Base-by-base conservation (phyloP, 1,140 invertebrate species). In the Piezodorus guildinii region DNA sequence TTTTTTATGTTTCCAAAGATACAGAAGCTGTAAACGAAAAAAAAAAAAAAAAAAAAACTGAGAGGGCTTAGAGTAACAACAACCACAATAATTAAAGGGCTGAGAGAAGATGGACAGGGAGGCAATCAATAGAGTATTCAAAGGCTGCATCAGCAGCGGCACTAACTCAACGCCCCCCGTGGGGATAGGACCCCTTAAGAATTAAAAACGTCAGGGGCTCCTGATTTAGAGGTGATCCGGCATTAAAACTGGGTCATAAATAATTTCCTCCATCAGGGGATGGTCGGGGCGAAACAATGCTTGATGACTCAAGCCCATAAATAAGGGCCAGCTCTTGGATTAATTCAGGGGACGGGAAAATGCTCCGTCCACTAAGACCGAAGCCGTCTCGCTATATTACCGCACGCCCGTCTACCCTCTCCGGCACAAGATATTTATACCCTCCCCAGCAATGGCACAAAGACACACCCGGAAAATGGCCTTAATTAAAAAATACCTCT, bases 191-290 rank as follows among this genome's bases (percentile, higher is more conserved):
- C 65, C 46, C 65, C 62, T 64, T 66, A 66, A 66, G 65, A 66
- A 66, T 66, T 66, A 66, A 64, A 66, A 66, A 66, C 62, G 62
- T 64, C 65, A 64, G 17, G 34, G 1, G 58, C 52, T 23, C 52
- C 44, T 66, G 65, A 66, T 66, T 66, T 66, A 66, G 62, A 51
- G 62, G 56, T 66, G 65, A 66, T 62, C 49, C 65, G 65, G 65
- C 65, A 66, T 66, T 66, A 66, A 66, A 66, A 66, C 65, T 64
- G 45, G 65, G 58, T 60, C 65, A 62, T 66, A 66, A 66, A 66
- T 66, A 66, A 66, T 64, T 62, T 62, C 65, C 62, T 58, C 62
- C 60, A 66, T 66, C 54, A 21, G 52, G 25, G 49, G 30, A 19
- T 17, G 23, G 51, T 27, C 16, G 19, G 15, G 17, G 56, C 49